Evolutionary conservation across 2,797 vertebrate genomes (phyloP), one percentile per base, ranked within the genome.

Genomic region (Prionace glauca): DNA sequence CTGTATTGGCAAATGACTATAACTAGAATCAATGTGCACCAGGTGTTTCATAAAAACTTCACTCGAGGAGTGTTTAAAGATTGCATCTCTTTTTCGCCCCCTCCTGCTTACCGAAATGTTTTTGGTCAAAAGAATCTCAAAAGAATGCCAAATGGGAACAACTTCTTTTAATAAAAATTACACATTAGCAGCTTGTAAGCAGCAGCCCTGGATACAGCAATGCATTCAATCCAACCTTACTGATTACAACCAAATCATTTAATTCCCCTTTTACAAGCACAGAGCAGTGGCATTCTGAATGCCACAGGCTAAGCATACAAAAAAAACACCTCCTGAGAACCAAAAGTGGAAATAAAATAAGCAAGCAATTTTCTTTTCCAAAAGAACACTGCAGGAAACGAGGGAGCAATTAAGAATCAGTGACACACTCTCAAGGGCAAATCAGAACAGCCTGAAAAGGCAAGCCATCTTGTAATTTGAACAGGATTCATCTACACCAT

Each of bases 361-460:
- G n/a, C 71, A 95, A 95, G 95, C 45, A 95, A 36, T 94, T 95
- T 84, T n/a, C 67, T 79, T 93, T 86, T 74, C 62, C 67, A 56
- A 74, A 9, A 71, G 77, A 50, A 32, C 41, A 65, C 26, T 95
- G 77, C 74, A 91, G 24, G 95, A 95, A 95, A 95, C 96, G 96
- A 32, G 50, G 94, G 88, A 96, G 95, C 95, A 95, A 95, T 96
- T 95, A 96, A 96, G 96, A 96, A 96, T 95, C 95, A 95, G 96
- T 96, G 94, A 96, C 74, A 95, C 60, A 96, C 95, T 96, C 96
- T 95, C 92, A 96, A 79, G 95, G 96, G 88, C 96, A 96, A 97
- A 96, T 96, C 95, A 96, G 74, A 96, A 96, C 95, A 96, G 96
- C 96, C 96, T 96, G 96, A 95, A 96, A 93, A 79, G 94, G 41